Conservation (phyloP, 2,113 vertebrate species). For the Cinclus cinclus region DNA sequence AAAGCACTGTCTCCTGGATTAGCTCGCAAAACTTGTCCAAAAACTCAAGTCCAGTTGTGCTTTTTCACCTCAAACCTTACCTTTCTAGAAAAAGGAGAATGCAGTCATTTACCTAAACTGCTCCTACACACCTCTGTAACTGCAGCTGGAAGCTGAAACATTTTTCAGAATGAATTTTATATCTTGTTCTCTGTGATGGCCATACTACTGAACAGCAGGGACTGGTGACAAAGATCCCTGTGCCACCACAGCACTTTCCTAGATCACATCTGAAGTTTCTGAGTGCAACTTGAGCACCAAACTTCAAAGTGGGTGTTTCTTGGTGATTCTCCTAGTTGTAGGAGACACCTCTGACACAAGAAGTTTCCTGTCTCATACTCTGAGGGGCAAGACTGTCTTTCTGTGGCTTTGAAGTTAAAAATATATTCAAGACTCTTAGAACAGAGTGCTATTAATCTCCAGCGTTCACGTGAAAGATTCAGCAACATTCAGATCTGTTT, state of each 20-base stretch:
- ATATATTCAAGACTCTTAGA: neutral
- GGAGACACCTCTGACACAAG: neutral
- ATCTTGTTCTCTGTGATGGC: neutral
- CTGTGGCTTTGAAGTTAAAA: neutral
- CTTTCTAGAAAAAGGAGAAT: neutral
- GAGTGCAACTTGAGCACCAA: neutral
- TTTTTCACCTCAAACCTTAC: neutral
- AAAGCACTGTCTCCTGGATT: neutral
- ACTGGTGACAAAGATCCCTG: neutral
- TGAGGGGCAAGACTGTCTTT: neutral
- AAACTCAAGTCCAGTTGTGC: neutral
- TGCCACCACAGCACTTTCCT: neutral
- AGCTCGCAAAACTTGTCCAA: neutral
- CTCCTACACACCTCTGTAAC: neutral
- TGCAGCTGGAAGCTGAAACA: neutral
- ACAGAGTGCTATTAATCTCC: neutral
- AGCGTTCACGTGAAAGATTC: neutral
- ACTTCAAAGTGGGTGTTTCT: neutral
- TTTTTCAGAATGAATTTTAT: neutral
- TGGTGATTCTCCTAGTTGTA: neutral
- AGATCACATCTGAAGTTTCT: neutral
- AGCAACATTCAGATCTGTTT: neutral
- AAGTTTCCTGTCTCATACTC: neutral
- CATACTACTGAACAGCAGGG: neutral
- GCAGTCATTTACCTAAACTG: neutral